Conservation (phyloP, 1,140 invertebrate genomes). For the Dinothrombium tinctorium region DNA sequence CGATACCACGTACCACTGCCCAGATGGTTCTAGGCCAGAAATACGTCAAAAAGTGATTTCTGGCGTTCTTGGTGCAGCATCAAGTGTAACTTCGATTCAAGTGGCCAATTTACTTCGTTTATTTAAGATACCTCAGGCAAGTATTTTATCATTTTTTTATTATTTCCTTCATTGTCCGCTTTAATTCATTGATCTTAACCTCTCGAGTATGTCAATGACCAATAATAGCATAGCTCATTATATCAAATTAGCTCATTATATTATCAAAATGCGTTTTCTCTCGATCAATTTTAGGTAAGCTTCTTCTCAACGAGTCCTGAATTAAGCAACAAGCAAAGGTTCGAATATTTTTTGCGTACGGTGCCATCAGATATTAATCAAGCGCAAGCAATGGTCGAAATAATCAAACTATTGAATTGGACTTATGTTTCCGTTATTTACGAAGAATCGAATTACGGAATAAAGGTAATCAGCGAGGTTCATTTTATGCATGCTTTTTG, state of each 20-base stretch:
- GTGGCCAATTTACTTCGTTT: slow-evolving; percentile 78
- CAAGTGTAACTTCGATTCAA: slow-evolving; percentile 70
- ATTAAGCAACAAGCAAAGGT: slow-evolving; percentile 76
- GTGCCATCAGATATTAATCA: slow-evolving; percentile 86
- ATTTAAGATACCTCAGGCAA: slow-evolving; percentile 82
- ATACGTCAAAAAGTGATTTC: slow-evolving; percentile 64
- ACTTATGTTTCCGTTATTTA: slow-evolving; percentile 86
- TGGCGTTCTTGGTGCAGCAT: slow-evolving; percentile 82
- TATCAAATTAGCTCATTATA: too few relatives aligned
- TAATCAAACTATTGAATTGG: slow-evolving; percentile 63
- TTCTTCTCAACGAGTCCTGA: slow-evolving; percentile 88
- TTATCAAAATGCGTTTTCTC: too few relatives aligned
- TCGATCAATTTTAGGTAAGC: too few relatives aligned
- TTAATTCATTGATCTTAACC: too few relatives aligned
- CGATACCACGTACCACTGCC: slow-evolving; percentile 44
- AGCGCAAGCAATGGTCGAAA: slow-evolving; percentile 81
- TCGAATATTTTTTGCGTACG: slow-evolving; percentile 79
- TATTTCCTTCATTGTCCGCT: too few relatives aligned
- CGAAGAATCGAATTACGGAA: slow-evolving; percentile 87
- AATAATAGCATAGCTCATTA: too few relatives aligned
- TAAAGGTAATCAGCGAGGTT: too few relatives aligned
- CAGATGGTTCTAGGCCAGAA: slow-evolving; percentile 40
- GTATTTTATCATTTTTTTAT: too few relatives aligned
- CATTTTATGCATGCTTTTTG: too few relatives aligned
- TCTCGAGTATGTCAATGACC: too few relatives aligned